Evolutionary conservation across 2,888 invertebrate species (phyloP).

Genomic region (Noctua comes): DNA sequence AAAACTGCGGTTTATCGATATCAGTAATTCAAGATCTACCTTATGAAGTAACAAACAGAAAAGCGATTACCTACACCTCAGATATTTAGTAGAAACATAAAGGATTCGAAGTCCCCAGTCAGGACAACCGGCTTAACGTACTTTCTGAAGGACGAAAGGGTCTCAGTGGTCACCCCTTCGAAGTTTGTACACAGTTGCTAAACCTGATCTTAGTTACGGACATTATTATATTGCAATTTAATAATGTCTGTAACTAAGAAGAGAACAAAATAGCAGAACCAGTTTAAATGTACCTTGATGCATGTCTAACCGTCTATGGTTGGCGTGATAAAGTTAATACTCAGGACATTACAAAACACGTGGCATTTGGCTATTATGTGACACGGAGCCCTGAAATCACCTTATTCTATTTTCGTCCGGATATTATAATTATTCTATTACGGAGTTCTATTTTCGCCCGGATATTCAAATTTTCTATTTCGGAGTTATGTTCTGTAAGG

Average conservation of each 20-base stretch:
- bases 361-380: constrained; percentile 30
- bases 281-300: constrained; percentile 22
- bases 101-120: neutral
- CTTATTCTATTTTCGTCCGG: constrained; percentile 32
- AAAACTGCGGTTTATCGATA: constrained; percentile 47
- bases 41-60: constrained; percentile 36
- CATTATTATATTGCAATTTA: constrained; percentile 37
- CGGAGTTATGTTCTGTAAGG: constrained; percentile 4
- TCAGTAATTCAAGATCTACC: constrained; percentile 42
- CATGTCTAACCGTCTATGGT: constrained; percentile 15
- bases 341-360: constrained; percentile 28
- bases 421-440: neutral
- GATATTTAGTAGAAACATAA: constrained; percentile 17
- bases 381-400: constrained; percentile 19
- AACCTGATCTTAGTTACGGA: constrained; percentile 37
- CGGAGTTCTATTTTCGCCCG: constrained; percentile 9
- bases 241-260: too few relatives aligned
- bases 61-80: neutral
- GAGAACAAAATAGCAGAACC: neutral
- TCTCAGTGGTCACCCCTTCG: constrained; percentile 4
- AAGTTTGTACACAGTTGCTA: neutral
- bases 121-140: constrained; percentile 49
- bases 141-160: constrained; percentile 40
- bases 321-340: constrained; percentile 30
- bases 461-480: constrained; percentile 7